Percentiles rank a stretch among this genome's conserved stretches.
phyloP scores from a whole-genome alignment of 2,888 invertebrate genomes.

The Merodon equestris region DNA sequence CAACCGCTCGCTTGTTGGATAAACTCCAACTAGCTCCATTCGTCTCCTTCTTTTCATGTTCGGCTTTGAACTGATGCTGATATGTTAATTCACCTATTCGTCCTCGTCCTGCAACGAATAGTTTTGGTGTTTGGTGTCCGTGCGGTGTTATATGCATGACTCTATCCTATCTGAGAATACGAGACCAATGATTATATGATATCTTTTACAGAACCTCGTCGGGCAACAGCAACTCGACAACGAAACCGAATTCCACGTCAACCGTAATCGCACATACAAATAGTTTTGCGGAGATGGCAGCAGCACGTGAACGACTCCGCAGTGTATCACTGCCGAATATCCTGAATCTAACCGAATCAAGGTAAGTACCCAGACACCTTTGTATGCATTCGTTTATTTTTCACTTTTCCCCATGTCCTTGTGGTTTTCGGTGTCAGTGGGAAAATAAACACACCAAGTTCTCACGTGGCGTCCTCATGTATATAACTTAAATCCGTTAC shows the following conservation, averaged over 20 bases:
- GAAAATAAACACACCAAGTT: slow-evolving; percentile 30
- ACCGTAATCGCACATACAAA: slow-evolving; percentile 55
- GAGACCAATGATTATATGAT: slow-evolving; percentile 32
- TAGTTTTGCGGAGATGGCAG: slow-evolving; percentile 37
- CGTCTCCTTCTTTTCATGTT: too few species aligned
- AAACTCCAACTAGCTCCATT: too few species aligned
- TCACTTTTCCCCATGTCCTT: neutral
- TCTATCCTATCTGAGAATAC: neutral
- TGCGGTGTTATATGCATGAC: too few species aligned
- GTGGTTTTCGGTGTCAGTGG: slow-evolving; percentile 8
- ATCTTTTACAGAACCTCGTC: slow-evolving; percentile 50
- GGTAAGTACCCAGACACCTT: slow-evolving; percentile 42
- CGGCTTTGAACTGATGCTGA: too few species aligned
- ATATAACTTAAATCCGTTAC: slow-evolving; percentile 26
- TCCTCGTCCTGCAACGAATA: too few species aligned
- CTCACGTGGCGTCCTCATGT: slow-evolving; percentile 27
- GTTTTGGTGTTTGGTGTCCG: too few species aligned
- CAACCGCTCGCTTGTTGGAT: too few species aligned
- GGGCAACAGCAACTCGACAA: slow-evolving; percentile 53
- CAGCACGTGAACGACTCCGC: slow-evolving; percentile 66
- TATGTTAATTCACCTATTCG: too few species aligned
- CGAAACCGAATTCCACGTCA: slow-evolving; percentile 52
- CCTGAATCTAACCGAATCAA: slow-evolving; percentile 64
- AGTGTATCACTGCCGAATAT: slow-evolving; percentile 74
- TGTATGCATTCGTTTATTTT: too few species aligned